phyloP scores from a whole-genome alignment of 1,140 invertebrate genomes.

The Carposina sasakii region DNA sequence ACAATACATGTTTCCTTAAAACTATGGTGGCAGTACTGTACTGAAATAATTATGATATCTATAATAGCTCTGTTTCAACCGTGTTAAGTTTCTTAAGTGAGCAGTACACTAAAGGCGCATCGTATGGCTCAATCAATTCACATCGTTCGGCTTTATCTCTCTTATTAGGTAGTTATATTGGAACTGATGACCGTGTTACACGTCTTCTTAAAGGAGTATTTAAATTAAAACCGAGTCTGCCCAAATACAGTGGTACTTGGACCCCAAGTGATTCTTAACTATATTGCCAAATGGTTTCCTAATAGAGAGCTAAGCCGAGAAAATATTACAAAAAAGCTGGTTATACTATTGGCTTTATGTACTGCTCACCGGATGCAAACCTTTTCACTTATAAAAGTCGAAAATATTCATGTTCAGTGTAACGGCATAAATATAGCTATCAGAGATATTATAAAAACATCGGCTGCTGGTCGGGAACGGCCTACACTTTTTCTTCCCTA shows the following conservation, averaged over 20 bases:
- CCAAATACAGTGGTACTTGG: background rate
- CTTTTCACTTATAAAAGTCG: conserved; percentile 21
- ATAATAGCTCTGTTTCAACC: background rate
- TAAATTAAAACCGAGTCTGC: background rate
- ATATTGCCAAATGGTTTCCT: background rate
- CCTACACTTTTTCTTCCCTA: background rate
- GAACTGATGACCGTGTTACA: background rate
- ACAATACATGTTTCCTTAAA: background rate
- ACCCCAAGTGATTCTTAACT: background rate
- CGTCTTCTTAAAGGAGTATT: no score
- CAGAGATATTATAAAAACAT: conserved; percentile 9
- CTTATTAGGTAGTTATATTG: background rate
- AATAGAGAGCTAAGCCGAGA: conserved; percentile 9
- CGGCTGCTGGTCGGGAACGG: background rate
- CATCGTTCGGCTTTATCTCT: background rate
- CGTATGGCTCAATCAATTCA: background rate
- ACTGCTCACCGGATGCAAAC: conserved; percentile 33
- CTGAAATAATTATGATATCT: background rate
- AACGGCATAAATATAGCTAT: no score
- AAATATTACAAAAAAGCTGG: conserved; percentile 20
- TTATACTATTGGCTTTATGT: conserved; percentile 25
- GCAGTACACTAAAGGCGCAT: background rate
- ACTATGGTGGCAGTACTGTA: background rate
- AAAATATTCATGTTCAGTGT: no score
- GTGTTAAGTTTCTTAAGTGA: background rate